Evolutionary conservation across 2,797 vertebrate species (phyloP).

Genomic region (Cottoperca gobio): DNA sequence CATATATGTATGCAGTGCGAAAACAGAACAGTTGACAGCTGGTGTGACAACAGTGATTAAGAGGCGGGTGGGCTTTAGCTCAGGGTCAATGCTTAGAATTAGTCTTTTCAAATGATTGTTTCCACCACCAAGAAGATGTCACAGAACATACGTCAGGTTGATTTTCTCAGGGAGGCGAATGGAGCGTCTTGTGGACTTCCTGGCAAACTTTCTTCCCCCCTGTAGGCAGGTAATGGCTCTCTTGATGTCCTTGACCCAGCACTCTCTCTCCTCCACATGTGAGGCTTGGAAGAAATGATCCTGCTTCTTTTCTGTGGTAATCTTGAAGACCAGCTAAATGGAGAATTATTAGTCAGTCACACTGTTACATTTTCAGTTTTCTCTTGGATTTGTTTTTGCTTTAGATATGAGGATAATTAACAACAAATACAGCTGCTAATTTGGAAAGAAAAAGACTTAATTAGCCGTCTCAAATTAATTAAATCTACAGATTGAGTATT

Average conservation of each 20-base stretch:
- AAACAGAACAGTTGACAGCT: neutral
- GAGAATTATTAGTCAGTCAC: conserved; percentile 13
- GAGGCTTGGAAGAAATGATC: conserved; percentile 97
- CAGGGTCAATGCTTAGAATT: neutral
- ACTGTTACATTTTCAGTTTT: neutral
- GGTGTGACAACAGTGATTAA: neutral
- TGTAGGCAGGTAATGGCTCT: conserved; percentile 88
- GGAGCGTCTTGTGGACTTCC: conserved; percentile 94
- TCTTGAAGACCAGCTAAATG: conserved; percentile 92
- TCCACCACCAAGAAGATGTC: neutral
- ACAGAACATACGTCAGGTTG: conserved; percentile 87
- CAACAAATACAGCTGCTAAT: neutral
- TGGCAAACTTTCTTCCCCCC: conserved; percentile 92
- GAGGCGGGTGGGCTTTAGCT: neutral
- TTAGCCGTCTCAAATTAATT: neutral
- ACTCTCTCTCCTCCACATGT: conserved; percentile 92
- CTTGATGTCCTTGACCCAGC: conserved; percentile 94
- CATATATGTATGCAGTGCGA: too few species aligned
- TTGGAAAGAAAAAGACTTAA: neutral
- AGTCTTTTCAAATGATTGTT: neutral
- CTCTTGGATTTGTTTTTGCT: neutral
- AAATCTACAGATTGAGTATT: neutral
- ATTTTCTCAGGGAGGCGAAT: conserved; percentile 91
- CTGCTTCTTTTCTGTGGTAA: conserved; percentile 91
- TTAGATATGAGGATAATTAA: neutral